These are phyloP conservation scores for Acrobeloides nanus DNA, from an alignment of 2,888 invertebrate species.

Conservation along the genomic window DNA sequence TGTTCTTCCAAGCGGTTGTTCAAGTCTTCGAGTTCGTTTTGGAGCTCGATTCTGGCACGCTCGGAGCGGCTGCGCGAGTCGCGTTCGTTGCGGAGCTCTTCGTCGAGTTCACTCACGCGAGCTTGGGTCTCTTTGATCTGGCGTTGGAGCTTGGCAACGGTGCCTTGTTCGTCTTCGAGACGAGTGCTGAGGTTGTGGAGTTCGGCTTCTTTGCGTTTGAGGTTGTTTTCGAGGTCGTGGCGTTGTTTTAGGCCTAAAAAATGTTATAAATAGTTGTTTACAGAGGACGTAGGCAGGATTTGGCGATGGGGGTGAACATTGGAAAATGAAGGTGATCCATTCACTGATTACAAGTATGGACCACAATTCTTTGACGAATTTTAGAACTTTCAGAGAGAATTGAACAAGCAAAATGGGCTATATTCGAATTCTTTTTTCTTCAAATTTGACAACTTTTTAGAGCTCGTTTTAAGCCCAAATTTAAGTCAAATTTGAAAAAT, in stretches of 20 bases:
- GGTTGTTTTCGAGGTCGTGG: conserved; percentile 91
- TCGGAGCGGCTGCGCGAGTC: conserved; percentile 64
- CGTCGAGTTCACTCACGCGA: conserved; percentile 94
- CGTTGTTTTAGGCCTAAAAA: conserved; percentile 79
- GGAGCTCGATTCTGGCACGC: conserved; percentile 93
- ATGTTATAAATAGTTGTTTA: too few relatives aligned
- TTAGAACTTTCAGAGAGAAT: too few relatives aligned
- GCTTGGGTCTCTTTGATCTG: conserved; percentile 98
- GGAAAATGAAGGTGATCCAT: too few relatives aligned
- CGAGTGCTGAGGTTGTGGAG: conserved; percentile 87
- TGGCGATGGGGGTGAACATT: too few relatives aligned
- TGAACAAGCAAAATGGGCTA: too few relatives aligned
- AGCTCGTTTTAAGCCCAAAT: too few relatives aligned
- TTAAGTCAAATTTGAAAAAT: too few relatives aligned
- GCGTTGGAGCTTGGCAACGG: conserved; percentile 92
- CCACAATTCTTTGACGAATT: too few relatives aligned
- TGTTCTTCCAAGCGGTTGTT: conserved; percentile 96
- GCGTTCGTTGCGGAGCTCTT: conserved; percentile 90
- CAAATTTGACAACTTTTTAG: too few relatives aligned
- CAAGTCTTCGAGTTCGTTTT: conserved; percentile 92
- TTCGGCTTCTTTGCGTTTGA: conserved; percentile 96
- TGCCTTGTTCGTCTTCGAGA: conserved; percentile 95
- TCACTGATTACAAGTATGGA: too few relatives aligned
- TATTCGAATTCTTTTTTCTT: too few relatives aligned
- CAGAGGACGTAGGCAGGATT: too few relatives aligned